Evolutionary conservation across 2,113 vertebrate genomes (phyloP), one percentile per base, ranked within the genome.

Genomic region (Aythya baeri): DNA sequence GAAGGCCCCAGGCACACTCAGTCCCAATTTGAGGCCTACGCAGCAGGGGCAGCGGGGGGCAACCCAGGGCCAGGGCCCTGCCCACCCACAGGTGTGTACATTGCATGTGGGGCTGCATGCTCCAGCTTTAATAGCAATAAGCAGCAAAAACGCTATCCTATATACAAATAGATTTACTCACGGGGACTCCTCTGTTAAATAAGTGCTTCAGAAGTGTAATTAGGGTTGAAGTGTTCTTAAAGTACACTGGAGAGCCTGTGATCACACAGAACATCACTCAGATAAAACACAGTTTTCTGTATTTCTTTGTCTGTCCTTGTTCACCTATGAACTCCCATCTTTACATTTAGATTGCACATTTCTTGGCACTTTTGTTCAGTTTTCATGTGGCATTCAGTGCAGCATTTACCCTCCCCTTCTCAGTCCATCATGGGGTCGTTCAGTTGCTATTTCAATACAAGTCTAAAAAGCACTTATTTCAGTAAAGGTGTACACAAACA

Each of bases 171-270:
- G 23, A 71, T 84, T 81, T 81, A 81, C 81, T 82, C 70, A 55
- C 83, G 65, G 31, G 73, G 58, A 67, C n/a, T 29, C 91, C 94
- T 92, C 44, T 46, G 72, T 62, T 91, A 82, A 92, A 86, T 58
- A 77, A 2, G 1, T 61, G 66, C 81, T 91, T 91, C 77, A 91
- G 43, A 89, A 86, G 38, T 0, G 0, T 55, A 84, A 88, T 84
- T 68, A 59, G 0, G 4, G 73, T 8, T 92, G 61, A 92, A 91
- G 80, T 29, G 50, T 22, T 59, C 87, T 95, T 81, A 78, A 96
- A 74, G 78, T 95, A 73, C 89, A 77, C 20, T 88, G 85, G 57
- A 93, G 75, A 88, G 55, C 13, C 58, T 70, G 43, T 38, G 82
- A 93, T 89, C 34, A 87, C 52, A 59, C 25, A 75, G 31, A 44